Percentiles rank a stretch among this genome's conserved stretches.
Conservation (phyloP, 2,888 invertebrate genomes). For the Mechanitis messenoides region DNA sequence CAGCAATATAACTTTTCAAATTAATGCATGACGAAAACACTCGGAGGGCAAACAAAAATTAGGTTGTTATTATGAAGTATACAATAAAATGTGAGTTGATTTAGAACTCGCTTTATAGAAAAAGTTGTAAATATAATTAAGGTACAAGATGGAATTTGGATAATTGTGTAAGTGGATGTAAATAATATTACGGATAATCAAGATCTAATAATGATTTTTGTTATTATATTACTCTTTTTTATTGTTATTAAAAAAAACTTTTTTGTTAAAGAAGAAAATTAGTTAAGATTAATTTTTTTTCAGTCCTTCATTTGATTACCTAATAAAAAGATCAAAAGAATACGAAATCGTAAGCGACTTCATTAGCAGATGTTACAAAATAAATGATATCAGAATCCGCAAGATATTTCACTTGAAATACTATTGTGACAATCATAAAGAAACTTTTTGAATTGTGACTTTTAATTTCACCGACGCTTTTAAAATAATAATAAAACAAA, state of each 20-base stretch:
- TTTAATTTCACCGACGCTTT: neutral
- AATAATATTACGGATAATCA: neutral
- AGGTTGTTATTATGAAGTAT: slow-evolving; percentile 31
- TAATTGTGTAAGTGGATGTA: neutral
- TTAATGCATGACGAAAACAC: slow-evolving; percentile 60
- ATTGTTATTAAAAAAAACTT: too few relatives aligned
- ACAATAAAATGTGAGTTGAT: slow-evolving; percentile 25
- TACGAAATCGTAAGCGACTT: neutral
- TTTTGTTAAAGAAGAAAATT: too few relatives aligned
- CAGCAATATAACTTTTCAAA: slow-evolving; percentile 67
- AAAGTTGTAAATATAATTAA: slow-evolving; percentile 16
- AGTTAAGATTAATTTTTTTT: too few relatives aligned
- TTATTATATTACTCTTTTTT: neutral
- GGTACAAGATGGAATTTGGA: neutral
- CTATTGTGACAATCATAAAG: neutral
- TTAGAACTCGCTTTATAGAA: slow-evolving; percentile 20
- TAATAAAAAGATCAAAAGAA: slow-evolving; percentile 2
- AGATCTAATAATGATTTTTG: neutral
- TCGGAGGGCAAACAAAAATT: slow-evolving; percentile 35
- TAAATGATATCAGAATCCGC: neutral
- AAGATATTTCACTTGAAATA: neutral
- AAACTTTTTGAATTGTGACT: neutral
- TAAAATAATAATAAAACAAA: neutral
- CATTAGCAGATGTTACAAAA: neutral
- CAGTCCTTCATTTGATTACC: too few relatives aligned